phyloP scores from a whole-genome alignment of 2,888 invertebrate species.

The Cantharis rustica region DNA sequence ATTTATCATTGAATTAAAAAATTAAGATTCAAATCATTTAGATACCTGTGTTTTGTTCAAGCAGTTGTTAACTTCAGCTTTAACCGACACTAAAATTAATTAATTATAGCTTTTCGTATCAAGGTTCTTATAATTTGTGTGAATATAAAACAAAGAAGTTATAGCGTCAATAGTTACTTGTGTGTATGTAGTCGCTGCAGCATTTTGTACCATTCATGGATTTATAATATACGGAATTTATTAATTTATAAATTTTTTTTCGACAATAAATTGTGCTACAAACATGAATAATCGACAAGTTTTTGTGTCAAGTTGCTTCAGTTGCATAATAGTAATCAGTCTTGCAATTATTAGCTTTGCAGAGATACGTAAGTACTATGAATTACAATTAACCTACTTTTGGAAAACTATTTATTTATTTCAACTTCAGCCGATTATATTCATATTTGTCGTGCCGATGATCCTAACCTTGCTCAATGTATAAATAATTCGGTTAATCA shows the following conservation, averaged over 20 bases:
- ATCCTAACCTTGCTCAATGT: conserved; percentile 50
- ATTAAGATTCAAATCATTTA: neutral
- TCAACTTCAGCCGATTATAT: conserved; percentile 49
- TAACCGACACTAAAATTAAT: neutral
- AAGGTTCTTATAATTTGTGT: neutral
- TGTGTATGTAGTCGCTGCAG: neutral
- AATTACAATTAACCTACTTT: neutral
- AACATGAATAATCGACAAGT: neutral
- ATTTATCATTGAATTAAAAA: neutral
- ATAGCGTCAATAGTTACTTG: neutral
- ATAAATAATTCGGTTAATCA: conserved; percentile 51
- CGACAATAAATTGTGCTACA: neutral
- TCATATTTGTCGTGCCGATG: conserved; percentile 47
- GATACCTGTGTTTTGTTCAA: neutral
- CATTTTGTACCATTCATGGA: neutral
- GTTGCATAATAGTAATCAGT: neutral
- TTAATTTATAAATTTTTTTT: neutral
- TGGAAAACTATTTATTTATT: neutral
- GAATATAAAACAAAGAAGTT: conserved; percentile 1
- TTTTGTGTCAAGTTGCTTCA: neutral
- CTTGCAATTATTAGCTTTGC: neutral
- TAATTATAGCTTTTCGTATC: neutral
- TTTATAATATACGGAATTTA: neutral
- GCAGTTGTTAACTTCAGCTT: neutral
- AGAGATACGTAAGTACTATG: neutral